Base-by-base conservation (phyloP, 2,888 invertebrate genomes). In the Malthinus flaveolus region DNA sequence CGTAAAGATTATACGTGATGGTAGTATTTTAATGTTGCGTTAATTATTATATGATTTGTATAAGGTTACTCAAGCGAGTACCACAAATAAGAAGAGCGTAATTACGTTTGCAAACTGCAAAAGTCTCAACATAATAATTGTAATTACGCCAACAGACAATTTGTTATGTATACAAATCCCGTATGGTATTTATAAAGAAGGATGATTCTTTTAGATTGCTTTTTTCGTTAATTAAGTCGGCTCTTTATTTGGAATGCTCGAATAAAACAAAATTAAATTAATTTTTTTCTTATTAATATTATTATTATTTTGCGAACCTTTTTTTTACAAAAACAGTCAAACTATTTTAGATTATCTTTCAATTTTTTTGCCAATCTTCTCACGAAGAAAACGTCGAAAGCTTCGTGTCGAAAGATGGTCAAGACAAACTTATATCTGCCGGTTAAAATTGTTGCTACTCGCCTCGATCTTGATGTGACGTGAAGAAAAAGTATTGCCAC, bases 111-210 rank as follows among this genome's bases (percentile, higher is more conserved):
- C 13, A 33, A 42, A 51, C 51, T 52, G 52, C 52, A 36, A 52
- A 45, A 35, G 10, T 51, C 11, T 12, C 12, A 37, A 39, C 45
- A 45, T 52, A 52, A 52, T 45, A 39, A 52, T 52, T 46, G 52
- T 52, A 52, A 52, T 52, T 52, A 52, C 35, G 7, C 32, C 34
- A n/a, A 31, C 36, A 46, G 52, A 52, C 42, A 46, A 52, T 52
- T 52, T 52, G 52, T 52, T 45, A 52, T 52, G 46, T 52, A 52
- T 46, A 52, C 52, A 46, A 45, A 45, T 51, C 39, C 50, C 50
- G 50, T 51, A 51, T 44, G 50, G 50, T 39, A 42, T 51, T 51
- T 37, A 42, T 51, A 44, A 51, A 32, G 33, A 51, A 42, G 44
- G 33, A 32, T 33, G 33, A 33, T 39, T 51, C 13, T 33, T 44